Base-by-base conservation (phyloP, 2,113 vertebrate genomes). In the Pungitius pungitius region DNA sequence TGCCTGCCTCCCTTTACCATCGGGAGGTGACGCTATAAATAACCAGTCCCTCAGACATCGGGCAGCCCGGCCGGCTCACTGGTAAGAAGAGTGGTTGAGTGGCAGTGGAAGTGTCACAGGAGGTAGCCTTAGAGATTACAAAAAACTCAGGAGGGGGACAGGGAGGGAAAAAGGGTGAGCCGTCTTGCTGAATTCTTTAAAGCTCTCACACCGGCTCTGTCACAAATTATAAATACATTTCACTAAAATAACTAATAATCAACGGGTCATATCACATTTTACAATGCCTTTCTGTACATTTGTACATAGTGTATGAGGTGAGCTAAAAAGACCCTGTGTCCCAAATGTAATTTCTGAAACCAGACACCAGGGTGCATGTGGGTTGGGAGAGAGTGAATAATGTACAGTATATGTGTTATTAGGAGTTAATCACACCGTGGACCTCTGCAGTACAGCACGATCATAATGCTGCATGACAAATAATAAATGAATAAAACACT, bases 1-100 rank as follows among this genome's bases (percentile, higher is more conserved):
- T 49, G 75, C 51, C 69, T 79, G 64, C 43, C 72, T 83, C 72
- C 70, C 72, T 69, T 67, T 17, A 79, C 78, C 69, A 85, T 70
- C 22, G 40, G 55, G 72, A 87, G 83, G 86, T 76, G 87, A 85
- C 80, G 79, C 87, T 90, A 91, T 90, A 91, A 90, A 91, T 90
- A 90, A 79, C 78, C 75, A 78, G 73, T 86, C 82, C 83, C 73
- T 89, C 76, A 82, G 85, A 88, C 82, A 82, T 78, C 51, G 60
- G 77, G 73, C 52, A 37, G 82, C 65, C 81, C 72, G 83, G 67
- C 69, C 70, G 76, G 75, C 78, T 85, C 80, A 65, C 13, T 72
- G 72, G 81, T 83, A 80, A 85, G 80, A 75, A 49, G 78, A 81
- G 86, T 65, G 82, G 80, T 71, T 82, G 81, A 84, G 82, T 85